Evolutionary conservation across 2,888 invertebrate genomes (phyloP).

Genomic region (Mayetiola destructor): DNA sequence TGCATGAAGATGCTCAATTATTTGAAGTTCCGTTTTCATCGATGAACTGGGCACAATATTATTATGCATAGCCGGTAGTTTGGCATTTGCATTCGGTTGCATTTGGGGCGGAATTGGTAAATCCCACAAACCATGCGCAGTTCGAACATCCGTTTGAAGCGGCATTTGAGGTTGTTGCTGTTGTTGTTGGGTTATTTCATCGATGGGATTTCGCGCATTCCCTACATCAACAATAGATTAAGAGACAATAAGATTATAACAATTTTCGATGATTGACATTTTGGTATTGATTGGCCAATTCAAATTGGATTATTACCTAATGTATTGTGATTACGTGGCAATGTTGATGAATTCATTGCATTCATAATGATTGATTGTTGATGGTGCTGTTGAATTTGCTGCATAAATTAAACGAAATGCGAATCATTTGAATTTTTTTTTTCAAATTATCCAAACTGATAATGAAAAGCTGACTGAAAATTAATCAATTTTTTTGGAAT

Average conservation of each 20-base stretch:
- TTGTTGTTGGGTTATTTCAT: slow-evolving; percentile 3
- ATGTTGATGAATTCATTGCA: neutral
- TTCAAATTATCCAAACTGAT: neutral
- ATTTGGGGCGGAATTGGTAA: neutral
- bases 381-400: slow-evolving; percentile 7
- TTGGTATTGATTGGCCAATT: too few relatives aligned
- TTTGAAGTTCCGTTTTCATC: slow-evolving; percentile 20
- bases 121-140: neutral
- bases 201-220: slow-evolving; percentile 6
- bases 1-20: slow-evolving; percentile 15
- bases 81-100: neutral
- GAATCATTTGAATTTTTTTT: neutral
- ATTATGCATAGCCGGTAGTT: neutral
- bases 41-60: slow-evolving; percentile 5
- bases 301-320: too few relatives aligned
- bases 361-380: slow-evolving; percentile 10
- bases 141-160: neutral
- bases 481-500: too few relatives aligned
- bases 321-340: neutral
- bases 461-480: too few relatives aligned
- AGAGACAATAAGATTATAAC: too few relatives aligned
- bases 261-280: too few relatives aligned
- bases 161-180: neutral
- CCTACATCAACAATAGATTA: too few relatives aligned
- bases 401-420: neutral